Evolutionary conservation across 2,113 vertebrate genomes (phyloP).

Genomic region (Syngnathus scovelli): DNA sequence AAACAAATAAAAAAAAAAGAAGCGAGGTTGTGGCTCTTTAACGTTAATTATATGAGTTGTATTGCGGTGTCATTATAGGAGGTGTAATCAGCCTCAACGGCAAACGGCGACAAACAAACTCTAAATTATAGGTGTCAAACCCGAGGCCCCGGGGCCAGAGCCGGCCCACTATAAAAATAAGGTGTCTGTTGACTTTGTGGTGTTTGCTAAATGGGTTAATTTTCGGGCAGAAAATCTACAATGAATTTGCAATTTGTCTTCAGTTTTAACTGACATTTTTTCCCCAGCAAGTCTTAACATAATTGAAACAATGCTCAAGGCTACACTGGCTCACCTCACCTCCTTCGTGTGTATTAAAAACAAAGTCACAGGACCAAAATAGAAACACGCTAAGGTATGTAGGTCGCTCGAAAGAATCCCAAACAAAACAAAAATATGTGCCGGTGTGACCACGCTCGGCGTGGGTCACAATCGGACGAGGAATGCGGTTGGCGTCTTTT

Average conservation of each 20-base stretch:
- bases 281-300: not conserved
- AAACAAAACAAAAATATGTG: conserved; percentile 23
- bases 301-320: too few relatives aligned
- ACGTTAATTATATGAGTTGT: conserved; percentile 61
- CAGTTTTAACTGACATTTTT: not conserved
- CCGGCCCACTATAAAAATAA: not conserved
- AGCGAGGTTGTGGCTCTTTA: conserved; percentile 53
- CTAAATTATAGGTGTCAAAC: not conserved
- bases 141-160: not conserved
- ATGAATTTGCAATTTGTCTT: not conserved
- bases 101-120: conserved; percentile 28
- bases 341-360: not conserved
- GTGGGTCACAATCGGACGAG: conserved; percentile 16
- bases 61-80: conserved; percentile 73
- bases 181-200: not conserved
- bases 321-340: not conserved
- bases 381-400: not conserved
- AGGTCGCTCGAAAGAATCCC: not conserved
- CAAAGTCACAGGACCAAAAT: not conserved
- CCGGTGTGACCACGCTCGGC: conserved; percentile 12
- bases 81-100: conserved; percentile 73
- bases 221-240: not conserved
- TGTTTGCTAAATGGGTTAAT: not conserved
- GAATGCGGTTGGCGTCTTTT: conserved; percentile 12
- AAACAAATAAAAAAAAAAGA: conserved; percentile 27